Evolutionary conservation across 2,797 vertebrate genomes (phyloP).

Genomic region (Diplodus sargus): DNA sequence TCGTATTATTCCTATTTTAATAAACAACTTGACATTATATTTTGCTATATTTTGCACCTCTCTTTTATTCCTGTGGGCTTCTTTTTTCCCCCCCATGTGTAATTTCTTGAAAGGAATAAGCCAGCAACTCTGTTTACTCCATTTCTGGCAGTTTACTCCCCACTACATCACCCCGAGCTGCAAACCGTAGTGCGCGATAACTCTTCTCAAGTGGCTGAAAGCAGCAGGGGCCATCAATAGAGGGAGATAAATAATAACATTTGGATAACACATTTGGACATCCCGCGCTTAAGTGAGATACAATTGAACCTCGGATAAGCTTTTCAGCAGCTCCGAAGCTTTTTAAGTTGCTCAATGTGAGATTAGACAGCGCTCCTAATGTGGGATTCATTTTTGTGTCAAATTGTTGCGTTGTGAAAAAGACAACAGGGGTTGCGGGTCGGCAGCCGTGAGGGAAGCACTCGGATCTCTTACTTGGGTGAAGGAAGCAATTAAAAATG

Average conservation of each 20-base stretch:
- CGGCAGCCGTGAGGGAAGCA: neutral
- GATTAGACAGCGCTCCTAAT: slow-evolving; percentile 53
- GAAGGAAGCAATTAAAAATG: neutral
- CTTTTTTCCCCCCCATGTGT: neutral
- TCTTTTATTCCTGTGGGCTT: neutral
- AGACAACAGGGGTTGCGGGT: neutral
- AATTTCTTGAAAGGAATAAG: neutral
- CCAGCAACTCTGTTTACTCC: slow-evolving; percentile 29
- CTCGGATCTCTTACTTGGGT: neutral
- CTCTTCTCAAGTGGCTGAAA: slow-evolving; percentile 54
- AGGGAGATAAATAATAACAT: slow-evolving; percentile 54
- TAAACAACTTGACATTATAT: slow-evolving; percentile 71
- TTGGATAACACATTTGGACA: slow-evolving; percentile 49
- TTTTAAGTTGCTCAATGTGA: slow-evolving; percentile 61
- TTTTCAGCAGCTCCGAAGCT: slow-evolving; percentile 36
- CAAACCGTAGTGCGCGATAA: slow-evolving; percentile 45
- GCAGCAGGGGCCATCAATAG: slow-evolving; percentile 43
- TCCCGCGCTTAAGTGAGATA: slow-evolving; percentile 19
- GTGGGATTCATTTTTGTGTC: slow-evolving; percentile 36
- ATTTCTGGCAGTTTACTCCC: slow-evolving; percentile 40
- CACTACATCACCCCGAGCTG: slow-evolving; percentile 21
- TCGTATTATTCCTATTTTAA: slow-evolving; percentile 80
- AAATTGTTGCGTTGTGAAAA: neutral
- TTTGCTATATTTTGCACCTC: neutral
- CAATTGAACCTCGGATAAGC: slow-evolving; percentile 40